These are phyloP conservation scores for Adelosebastes latens DNA, from an alignment of 2,797 vertebrate genomes.

Conservation along the genomic window DNA sequence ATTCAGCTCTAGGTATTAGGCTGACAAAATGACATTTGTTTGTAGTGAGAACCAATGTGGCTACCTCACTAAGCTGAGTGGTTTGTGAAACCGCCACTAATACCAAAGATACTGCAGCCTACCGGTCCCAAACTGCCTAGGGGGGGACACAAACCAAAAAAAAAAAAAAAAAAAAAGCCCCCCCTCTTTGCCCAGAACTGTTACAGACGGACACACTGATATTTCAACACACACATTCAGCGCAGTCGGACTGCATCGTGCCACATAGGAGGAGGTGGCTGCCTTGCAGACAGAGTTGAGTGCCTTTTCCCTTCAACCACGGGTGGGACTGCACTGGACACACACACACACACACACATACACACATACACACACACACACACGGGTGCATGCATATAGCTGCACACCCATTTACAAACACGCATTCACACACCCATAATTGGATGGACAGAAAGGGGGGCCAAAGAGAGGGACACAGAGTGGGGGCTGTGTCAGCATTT, in stretches of 20 bases:
- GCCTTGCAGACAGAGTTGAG: constrained; percentile 89
- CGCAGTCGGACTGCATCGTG: constrained; percentile 83
- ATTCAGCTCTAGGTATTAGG: constrained; percentile 74
- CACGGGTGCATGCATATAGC: not conserved
- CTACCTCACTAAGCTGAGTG: constrained; percentile 99
- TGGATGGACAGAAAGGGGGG: constrained; percentile 74
- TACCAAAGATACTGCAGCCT: constrained; percentile 98
- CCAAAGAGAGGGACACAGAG: constrained; percentile 72
- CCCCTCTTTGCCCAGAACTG: constrained; percentile 41
- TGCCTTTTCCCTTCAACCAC: constrained; percentile 99
- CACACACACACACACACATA: constrained; percentile 45
- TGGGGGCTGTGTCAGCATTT: constrained; percentile 81
- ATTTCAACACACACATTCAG: constrained; percentile 39
- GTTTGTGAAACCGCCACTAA: constrained; percentile 96
- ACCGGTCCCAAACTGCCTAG: constrained; percentile 89
- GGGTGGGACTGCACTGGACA: constrained; percentile 90
- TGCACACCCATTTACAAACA: constrained; percentile 20
- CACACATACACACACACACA: constrained; percentile 34
- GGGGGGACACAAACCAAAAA: constrained; percentile 77
- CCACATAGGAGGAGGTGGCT: constrained; percentile 81
- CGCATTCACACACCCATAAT: constrained; percentile 57
- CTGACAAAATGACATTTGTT: constrained; percentile 88
- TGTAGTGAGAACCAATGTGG: constrained; percentile 97
- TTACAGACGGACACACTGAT: constrained; percentile 28
- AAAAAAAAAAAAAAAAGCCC: not conserved